These are phyloP conservation scores for Barnardius zonarius DNA, from an alignment of 2,113 vertebrate genomes.

Conservation along the genomic window DNA sequence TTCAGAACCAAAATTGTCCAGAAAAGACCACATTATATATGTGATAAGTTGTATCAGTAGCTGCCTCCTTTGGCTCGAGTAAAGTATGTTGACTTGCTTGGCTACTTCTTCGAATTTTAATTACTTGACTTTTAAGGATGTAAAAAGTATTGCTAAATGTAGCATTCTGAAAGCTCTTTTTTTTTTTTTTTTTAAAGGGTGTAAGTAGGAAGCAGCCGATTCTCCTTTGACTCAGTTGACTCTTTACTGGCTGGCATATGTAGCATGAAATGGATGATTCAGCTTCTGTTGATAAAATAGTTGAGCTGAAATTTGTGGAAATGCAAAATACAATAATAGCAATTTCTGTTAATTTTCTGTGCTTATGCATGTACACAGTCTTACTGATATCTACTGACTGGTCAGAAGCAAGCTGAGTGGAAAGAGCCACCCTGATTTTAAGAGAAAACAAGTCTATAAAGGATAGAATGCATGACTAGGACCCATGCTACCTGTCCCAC, in stretches of 20 bases:
- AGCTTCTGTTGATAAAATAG: constrained; percentile 33
- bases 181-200: not conserved
- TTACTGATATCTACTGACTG: not conserved
- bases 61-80: not conserved
- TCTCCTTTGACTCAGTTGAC: constrained; percentile 38
- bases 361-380: not conserved
- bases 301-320: constrained; percentile 1
- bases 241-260: constrained; percentile 5
- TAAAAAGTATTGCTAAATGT: not conserved
- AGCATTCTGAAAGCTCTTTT: not conserved
- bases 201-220: constrained; percentile 23
- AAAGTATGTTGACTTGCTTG: not conserved
- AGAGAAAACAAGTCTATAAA: not conserved
- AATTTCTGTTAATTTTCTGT: not conserved
- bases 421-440: not conserved
- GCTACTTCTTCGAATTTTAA: not conserved
- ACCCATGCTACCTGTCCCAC: not conserved
- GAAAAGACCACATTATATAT: not conserved
- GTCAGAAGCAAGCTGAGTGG: not conserved
- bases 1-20: not conserved
- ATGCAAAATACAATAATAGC: not conserved
- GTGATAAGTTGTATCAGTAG: not conserved
- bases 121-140: not conserved
- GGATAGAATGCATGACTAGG: not conserved
- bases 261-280: constrained; percentile 19